Conservation (phyloP, 2,888 invertebrate genomes). For the Pseudococcus jackbeardsleyi region DNA sequence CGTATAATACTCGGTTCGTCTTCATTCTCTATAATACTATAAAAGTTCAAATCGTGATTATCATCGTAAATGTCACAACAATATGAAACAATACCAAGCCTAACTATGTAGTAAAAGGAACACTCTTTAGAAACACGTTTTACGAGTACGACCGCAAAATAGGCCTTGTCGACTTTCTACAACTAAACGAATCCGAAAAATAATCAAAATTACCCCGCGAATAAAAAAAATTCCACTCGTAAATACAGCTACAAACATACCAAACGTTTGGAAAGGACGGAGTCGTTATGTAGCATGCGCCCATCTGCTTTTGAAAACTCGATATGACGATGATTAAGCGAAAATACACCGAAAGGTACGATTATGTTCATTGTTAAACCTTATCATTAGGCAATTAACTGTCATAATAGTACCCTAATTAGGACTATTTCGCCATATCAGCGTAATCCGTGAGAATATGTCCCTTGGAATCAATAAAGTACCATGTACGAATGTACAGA, state of each 20-base stretch:
- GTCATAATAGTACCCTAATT: constrained; percentile 52
- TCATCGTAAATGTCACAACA: constrained; percentile 59
- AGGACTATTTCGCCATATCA: constrained; percentile 47
- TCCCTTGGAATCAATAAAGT: constrained; percentile 23
- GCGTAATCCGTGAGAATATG: constrained; percentile 43
- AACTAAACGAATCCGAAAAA: background rate
- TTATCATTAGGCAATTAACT: constrained; percentile 57
- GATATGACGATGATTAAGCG: constrained; percentile 45
- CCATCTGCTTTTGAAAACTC: constrained; percentile 22
- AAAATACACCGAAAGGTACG: constrained; percentile 27
- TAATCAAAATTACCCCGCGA: background rate
- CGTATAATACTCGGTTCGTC: background rate
- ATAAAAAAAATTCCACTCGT: background rate
- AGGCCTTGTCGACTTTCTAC: background rate
- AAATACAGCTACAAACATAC: background rate
- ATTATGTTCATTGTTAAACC: constrained; percentile 58
- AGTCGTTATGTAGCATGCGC: background rate
- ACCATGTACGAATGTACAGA: background rate
- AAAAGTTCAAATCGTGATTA: constrained; percentile 60
- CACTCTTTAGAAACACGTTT: constrained; percentile 19
- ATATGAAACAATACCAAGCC: constrained; percentile 48
- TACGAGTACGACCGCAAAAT: background rate
- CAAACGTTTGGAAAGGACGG: background rate
- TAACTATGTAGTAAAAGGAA: background rate
- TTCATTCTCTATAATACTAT: constrained; percentile 36